Evolutionary conservation across 2,888 invertebrate genomes (phyloP), one percentile per base, ranked within the genome.

Genomic region (Epistrophe eligans): DNA sequence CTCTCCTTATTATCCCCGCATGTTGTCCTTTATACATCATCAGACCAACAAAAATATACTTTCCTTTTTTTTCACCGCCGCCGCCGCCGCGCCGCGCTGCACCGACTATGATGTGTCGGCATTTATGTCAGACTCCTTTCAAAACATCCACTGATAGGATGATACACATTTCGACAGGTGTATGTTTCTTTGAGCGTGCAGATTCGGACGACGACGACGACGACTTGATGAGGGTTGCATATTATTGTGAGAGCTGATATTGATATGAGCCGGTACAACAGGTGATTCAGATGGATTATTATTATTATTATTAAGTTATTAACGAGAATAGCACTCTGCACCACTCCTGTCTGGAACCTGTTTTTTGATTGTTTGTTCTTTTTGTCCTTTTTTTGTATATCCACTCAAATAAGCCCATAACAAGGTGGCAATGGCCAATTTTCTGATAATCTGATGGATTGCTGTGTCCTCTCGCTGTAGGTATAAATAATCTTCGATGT

Each of bases 221-320:
- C 55, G 76, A 77, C 43, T 79, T 88, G 88, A 88, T 57, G 84
- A 88, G 88, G 88, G 88, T 88, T 73, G 58, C 76, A 67, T 79
- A 66, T 64, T 76, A 79, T 72, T 76, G 71, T 67, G 67, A 83
- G 70, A 79, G 73, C 73, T 72, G 48, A 57, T 77, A 79, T 64
- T 80, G 77, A 80, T 84, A 80, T 72, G 79, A 79, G 55, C 73
- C 88, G 91, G 32, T 15, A 15, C 40, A 62, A 90, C 91, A 91
- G 91, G 91, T 91, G 91, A 91, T 91, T 89, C 88, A 88, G 84
- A 82, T 81, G 88, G 89, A 80, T 90, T 91, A 88, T 91, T 89
- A 89, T 91, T 90, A 89, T n/a, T n/a, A n/a, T 91, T 91, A 91
- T 91, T 91, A 91, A 91, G 91, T 91, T 91, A 91, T 91, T 91